Evolutionary conservation across 1,140 invertebrate species (phyloP), one percentile per base, ranked within the genome.

Genomic region (Oscheius sp.): DNA sequence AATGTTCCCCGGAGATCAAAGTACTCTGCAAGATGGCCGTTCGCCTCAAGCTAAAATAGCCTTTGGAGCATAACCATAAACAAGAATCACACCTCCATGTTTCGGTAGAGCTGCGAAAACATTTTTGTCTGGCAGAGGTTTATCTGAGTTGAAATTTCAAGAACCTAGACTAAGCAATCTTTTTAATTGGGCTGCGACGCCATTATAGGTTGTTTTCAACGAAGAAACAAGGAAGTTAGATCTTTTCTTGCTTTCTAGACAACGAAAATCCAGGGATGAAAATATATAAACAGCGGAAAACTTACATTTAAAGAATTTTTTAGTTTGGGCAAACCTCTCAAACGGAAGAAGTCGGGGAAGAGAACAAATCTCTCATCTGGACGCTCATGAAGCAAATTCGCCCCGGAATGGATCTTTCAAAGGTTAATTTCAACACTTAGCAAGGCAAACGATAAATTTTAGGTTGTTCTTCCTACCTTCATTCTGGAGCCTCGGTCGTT

Each of bases 281-380:
- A 34, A 64, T 52, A 35, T 42, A 18, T 68, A 18, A 26, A 35
- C 32, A 38, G 42, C 4, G 32, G 3, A 20, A 35, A 45, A 46
- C n/a, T n/a, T n/a, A n/a, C n/a, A n/a, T n/a, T n/a, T n/a, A n/a
- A n/a, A n/a, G n/a, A n/a, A n/a, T 46, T 58, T 49, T 62, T 66
- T n/a, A 77, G 34, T 59, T 49, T 62, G 36, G 79, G 72, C 58
- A 63, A 68, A 45, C 61, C 15, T 64, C 58, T 83, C 90, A 94
- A 79, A 91, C 93, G 1, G 91, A 95, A 82, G 93, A 95, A 84
- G 88, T 97, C 31, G 91, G 91, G 15, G 94, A 97, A 62, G 93
- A 95, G 84, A 94, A 96, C 86, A 95, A 95, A 84, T 93, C 92
- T 28, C 86, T 96, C 34, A 91, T 97, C 80, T 95, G 93, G 93